A percentile compares a stretch with the other conserved stretches of the same genome.
Conservation (phyloP, 2,797 vertebrate species). For the Manis pentadactyla region DNA sequence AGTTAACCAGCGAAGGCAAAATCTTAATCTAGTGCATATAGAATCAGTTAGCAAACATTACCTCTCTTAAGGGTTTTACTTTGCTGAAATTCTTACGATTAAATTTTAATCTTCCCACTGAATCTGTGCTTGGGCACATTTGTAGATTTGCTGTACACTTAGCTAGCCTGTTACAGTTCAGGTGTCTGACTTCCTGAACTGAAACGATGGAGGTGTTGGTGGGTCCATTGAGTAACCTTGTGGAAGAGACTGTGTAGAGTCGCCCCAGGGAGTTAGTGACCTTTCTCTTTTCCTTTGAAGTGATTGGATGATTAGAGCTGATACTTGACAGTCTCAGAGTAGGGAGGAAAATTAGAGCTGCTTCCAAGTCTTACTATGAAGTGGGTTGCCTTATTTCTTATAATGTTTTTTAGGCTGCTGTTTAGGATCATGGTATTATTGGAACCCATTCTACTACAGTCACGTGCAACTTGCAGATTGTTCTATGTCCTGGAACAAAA, state of each 20-base stretch:
- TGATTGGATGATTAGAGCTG: background rate
- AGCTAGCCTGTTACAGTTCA: background rate
- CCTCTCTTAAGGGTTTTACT: background rate
- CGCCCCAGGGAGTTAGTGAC: conserved; percentile 17
- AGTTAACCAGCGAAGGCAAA: conserved; percentile 59
- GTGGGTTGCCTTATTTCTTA: background rate
- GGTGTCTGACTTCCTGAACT: background rate
- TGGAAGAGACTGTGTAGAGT: background rate
- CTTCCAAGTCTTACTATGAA: background rate
- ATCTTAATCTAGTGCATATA: background rate
- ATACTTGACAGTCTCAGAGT: background rate
- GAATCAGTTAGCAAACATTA: background rate
- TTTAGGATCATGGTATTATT: background rate
- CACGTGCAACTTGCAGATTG: conserved; percentile 29
- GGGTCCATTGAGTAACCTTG: background rate
- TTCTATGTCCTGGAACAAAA: conserved; percentile 50
- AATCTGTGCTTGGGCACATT: background rate
- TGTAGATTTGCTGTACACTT: background rate
- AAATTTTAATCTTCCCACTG: background rate
- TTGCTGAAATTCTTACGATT: background rate
- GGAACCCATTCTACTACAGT: conserved; percentile 37
- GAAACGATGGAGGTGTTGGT: background rate
- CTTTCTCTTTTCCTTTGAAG: conserved; percentile 60
- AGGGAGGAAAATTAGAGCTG: background rate
- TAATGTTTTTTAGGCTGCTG: background rate